A percentile compares a stretch with the other conserved stretches of the same genome.
Conservation (phyloP, 2,113 vertebrate species). For the Guaruba guarouba region DNA sequence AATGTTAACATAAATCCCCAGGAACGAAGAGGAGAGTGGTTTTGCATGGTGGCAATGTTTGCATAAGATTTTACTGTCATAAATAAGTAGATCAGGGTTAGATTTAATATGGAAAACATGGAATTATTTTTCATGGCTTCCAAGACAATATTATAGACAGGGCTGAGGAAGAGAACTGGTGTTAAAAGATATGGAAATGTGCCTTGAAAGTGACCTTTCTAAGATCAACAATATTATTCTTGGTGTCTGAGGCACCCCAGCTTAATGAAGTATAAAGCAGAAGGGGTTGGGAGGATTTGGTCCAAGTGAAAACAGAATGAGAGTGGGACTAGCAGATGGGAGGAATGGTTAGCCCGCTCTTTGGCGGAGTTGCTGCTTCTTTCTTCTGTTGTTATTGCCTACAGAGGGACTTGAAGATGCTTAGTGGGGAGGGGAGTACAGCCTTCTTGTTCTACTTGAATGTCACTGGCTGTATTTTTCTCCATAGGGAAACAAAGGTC, state of each 20-base stretch:
- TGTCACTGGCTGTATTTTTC: not conserved
- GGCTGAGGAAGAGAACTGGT: not conserved
- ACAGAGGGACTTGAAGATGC: not conserved
- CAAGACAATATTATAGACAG: not conserved
- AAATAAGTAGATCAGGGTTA: not conserved
- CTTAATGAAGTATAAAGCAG: not conserved
- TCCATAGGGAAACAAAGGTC: not conserved
- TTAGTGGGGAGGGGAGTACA: not conserved
- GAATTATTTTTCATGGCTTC: conserved; percentile 16
- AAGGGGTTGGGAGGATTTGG: not conserved
- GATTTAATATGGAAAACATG: not conserved
- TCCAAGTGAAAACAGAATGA: conserved; percentile 44
- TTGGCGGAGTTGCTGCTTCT: not conserved
- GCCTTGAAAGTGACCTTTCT: conserved; percentile 13
- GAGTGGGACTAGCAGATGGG: not conserved
- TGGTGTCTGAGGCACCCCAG: not conserved
- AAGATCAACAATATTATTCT: not conserved
- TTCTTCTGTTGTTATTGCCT: not conserved
- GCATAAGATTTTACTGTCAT: not conserved
- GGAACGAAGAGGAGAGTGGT: not conserved
- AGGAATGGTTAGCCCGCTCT: not conserved
- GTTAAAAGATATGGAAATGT: not conserved
- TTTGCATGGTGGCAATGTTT: not conserved
- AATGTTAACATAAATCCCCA: not conserved
- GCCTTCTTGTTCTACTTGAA: not conserved